phyloP scores from a whole-genome alignment of 2,113 vertebrate genomes.

The Myxocyprinus asiaticus region DNA sequence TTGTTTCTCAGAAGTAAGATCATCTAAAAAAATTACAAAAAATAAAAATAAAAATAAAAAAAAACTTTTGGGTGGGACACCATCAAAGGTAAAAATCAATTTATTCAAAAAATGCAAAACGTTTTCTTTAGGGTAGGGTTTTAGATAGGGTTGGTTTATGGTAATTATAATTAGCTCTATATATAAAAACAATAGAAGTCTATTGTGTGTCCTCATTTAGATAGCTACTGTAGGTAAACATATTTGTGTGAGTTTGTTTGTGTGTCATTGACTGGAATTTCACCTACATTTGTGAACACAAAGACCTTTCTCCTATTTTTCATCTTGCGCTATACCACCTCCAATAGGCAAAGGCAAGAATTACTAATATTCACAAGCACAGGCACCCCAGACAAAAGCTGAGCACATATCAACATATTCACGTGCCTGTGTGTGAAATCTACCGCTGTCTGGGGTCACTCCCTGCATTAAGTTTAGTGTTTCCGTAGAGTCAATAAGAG shows the following conservation, averaged over 20 bases:
- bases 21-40: too few relatives aligned
- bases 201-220: too few relatives aligned
- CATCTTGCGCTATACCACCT: constrained; percentile 3
- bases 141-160: too few relatives aligned
- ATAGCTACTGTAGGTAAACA: not conserved
- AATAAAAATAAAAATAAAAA: too few relatives aligned
- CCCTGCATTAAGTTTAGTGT: constrained; percentile 33
- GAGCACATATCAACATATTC: constrained; percentile 5
- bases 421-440: not conserved
- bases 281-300: constrained; percentile 27
- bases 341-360: constrained; percentile 12
- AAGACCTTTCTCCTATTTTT: not conserved
- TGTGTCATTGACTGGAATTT: constrained; percentile 20
- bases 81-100: too few relatives aligned
- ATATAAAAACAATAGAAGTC: too few relatives aligned
- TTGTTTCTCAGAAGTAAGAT: too few relatives aligned
- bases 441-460: constrained; percentile 37
- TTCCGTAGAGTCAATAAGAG: constrained; percentile 18
- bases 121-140: too few relatives aligned
- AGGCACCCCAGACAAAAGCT: constrained; percentile 4
- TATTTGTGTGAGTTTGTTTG: not conserved
- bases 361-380: not conserved
- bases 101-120: too few relatives aligned
- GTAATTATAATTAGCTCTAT: too few relatives aligned
- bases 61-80: too few relatives aligned